Evolutionary conservation across 35 echinoderm and acorn worm species (phyloP), one percentile per base, ranked within the genome.

Genomic region (Ophioderma brevispina): DNA sequence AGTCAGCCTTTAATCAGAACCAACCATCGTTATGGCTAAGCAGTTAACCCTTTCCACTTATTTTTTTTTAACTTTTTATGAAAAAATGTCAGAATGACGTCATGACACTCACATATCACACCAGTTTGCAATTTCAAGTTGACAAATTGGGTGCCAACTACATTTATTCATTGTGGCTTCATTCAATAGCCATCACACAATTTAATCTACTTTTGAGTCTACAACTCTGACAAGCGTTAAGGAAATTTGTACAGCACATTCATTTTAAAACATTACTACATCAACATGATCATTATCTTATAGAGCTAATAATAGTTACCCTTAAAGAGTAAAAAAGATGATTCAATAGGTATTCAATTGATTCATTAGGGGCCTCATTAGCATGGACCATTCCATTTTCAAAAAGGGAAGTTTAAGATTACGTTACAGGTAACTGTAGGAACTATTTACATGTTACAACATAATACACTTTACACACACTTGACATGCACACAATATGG

Each of bases 391-490:
- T 70, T 70, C 59, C 59, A 70, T 70, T 70, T 25, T 70, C 2
- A 2, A 3, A 2, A 70, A 18, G 28, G 59, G 59, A 70, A 70
- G 59, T 70, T 8, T 8, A 13, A 25, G n/a, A 25, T 15, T 70
- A 70, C 15, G 10, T 70, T 70, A 70, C 59, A 70, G 10, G 59
- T 70, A n/a, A 70, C 59, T 70, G 59, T 70, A 70, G 59, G n/a
- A 25, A 2, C n/a, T 15, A 13, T 70, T 70, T 70, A 70, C 59
- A 70, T 30, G n/a, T 70, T 70, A 70, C 59, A 70, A 70, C 59
- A 70, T 70, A 30, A 70, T 70, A 70, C 59, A 70, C 59, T 70
- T 70, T 70, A 70, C 59, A 70, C 59, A 70, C 59, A 70, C 28
- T 52, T 52, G 23, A 70, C 59, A 70, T 70, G 59, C 59, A 70